phyloP scores from a whole-genome alignment of 1,140 invertebrate species.

The Eueides isabella region DNA sequence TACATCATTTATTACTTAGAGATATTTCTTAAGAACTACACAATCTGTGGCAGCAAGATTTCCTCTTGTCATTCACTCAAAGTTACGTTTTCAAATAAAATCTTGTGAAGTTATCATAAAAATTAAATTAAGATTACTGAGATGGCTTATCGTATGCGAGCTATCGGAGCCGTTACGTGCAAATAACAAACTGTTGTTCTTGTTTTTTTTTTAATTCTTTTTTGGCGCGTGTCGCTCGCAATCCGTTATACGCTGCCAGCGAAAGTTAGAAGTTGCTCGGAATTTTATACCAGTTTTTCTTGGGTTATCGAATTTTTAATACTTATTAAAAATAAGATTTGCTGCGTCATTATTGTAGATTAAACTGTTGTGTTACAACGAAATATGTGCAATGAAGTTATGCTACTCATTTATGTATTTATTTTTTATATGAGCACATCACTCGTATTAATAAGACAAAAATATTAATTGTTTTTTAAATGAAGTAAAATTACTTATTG shows the following conservation, averaged over 20 bases:
- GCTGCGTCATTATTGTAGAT: slow-evolving; percentile 35
- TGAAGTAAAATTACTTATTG: too few species aligned
- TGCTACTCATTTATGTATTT: too few species aligned
- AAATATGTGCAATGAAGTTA: neutral
- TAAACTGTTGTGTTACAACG: neutral
- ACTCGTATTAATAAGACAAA: too few species aligned
- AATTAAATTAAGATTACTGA: slow-evolving; percentile 67
- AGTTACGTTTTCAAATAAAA: slow-evolving; percentile 23
- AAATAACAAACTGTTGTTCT: slow-evolving; percentile 73
- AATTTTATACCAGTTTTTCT: slow-evolving; percentile 74
- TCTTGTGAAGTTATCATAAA: slow-evolving; percentile 53
- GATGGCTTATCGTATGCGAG: slow-evolving; percentile 58
- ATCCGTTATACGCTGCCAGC: slow-evolving; percentile 74
- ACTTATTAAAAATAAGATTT: slow-evolving; percentile 32
- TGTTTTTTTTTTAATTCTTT: slow-evolving; percentile 63
- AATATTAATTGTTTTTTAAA: too few species aligned
- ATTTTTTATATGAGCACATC: too few species aligned
- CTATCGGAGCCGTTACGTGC: slow-evolving; percentile 65
- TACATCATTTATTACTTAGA: neutral
- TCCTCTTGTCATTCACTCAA: neutral
- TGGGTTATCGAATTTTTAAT: slow-evolving; percentile 47
- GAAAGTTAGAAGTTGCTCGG: slow-evolving; percentile 76
- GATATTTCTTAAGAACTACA: neutral
- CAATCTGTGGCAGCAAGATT: neutral
- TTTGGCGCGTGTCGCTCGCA: slow-evolving; percentile 76